Evolutionary conservation across 1,140 invertebrate genomes (phyloP), one percentile per base, ranked within the genome.

Genomic region (Elysia chlorotica): DNA sequence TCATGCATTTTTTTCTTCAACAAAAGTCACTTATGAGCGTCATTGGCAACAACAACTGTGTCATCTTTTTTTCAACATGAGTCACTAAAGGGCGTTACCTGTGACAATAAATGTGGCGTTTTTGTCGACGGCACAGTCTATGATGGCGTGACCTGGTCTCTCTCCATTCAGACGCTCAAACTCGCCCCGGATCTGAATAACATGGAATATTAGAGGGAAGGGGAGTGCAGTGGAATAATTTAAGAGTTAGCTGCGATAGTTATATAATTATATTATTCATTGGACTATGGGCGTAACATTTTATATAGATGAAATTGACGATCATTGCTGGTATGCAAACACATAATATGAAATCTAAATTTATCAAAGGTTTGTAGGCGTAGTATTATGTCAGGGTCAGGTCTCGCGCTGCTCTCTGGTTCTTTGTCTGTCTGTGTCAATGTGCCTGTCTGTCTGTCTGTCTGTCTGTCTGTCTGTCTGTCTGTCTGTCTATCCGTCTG

Each of bases 81-180:
- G n/a, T n/a, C n/a, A n/a, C n/a, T n/a, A n/a, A n/a, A n/a, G n/a
- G n/a, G n/a, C n/a, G n/a, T 37, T 2, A 71, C 69, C 69, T 2
- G 69, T 71, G 14, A 71, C 69, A 31, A 71, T 71, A 30, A 71
- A 71, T 21, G 35, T 57, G 1, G 59, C 69, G 23, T 71, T 71
- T 30, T 36, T 38, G 25, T 41, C 30, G 0, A 35, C 48, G 36
- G 69, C 69, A n/a, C 69, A 71, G 5, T 71, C 59, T 0, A 71
- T 48, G 23, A 71, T 63, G 0, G 48, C 25, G 21, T 71, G 31
- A 5, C 69, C 69, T 1, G 69, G 57, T 28, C 63, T 71, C 0
- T 71, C 69, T 21, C n/a, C 57, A 33, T 71, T 35, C 35, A 71
- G 36, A 14, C 37, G 36, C n/a, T 62, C 25, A 33, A 71, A 71